Evolutionary conservation across 1,140 invertebrate genomes (phyloP).

Genomic region (Macrobrachium rosenbergii): DNA sequence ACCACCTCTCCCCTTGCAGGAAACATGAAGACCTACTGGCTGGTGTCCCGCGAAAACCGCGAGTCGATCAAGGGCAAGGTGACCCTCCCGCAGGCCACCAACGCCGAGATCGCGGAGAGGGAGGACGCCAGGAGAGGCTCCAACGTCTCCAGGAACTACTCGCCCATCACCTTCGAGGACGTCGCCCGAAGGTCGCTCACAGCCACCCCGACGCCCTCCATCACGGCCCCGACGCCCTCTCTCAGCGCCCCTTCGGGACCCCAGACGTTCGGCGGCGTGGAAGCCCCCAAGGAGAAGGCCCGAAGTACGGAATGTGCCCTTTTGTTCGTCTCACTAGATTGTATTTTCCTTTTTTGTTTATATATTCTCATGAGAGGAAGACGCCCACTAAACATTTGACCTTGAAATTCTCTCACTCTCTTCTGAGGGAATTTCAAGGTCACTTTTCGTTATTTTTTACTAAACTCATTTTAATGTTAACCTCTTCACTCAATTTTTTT

Average conservation of each 20-base stretch:
- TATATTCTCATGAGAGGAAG: too few species aligned
- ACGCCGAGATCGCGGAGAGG: conserved; percentile 69
- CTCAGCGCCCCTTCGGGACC: neutral
- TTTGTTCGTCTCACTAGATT: too few species aligned
- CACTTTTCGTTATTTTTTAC: too few species aligned
- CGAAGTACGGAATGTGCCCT: neutral
- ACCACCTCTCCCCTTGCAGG: conserved; percentile 74
- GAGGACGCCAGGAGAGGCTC: conserved; percentile 74
- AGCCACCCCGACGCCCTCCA: conserved; percentile 33
- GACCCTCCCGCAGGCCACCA: conserved; percentile 50
- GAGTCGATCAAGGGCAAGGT: conserved; percentile 70
- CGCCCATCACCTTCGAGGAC: conserved; percentile 87
- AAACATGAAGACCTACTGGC: conserved; percentile 94
- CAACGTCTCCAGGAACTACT: conserved; percentile 73
- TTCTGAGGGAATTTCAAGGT: too few species aligned
- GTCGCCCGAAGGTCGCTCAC: conserved; percentile 75
- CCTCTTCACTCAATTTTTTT: too few species aligned
- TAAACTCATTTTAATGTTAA: too few species aligned
- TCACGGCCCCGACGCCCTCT: too few species aligned
- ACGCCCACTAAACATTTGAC: too few species aligned
- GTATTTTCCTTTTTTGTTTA: too few species aligned
- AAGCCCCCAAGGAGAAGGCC: neutral
- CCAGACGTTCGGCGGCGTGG: neutral
- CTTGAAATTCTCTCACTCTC: too few species aligned
- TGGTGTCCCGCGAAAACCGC: conserved; percentile 79